Conservation (phyloP, 2,113 vertebrate species). For the Melanerpes aurifrons region DNA sequence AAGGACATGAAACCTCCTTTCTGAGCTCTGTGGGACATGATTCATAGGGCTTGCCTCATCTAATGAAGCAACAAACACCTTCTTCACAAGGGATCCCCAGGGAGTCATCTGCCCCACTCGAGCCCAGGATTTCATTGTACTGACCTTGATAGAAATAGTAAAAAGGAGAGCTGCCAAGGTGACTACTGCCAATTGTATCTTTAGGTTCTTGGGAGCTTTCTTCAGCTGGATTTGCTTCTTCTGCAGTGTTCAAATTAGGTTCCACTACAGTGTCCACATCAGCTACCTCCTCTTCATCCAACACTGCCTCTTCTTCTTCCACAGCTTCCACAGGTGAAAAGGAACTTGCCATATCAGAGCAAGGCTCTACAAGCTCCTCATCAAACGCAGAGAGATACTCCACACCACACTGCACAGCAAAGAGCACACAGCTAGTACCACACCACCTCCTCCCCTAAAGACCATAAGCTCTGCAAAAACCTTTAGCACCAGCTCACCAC, state of each 20-base stretch:
- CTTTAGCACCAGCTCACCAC: neutral
- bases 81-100: neutral
- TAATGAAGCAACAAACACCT: neutral
- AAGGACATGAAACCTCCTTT: neutral
- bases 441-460: neutral
- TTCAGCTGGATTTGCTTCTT: constrained; percentile 62
- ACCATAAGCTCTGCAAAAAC: neutral
- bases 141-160: constrained; percentile 99
- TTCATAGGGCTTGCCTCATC: neutral
- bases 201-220: constrained; percentile 56
- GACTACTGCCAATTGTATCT: constrained; percentile 46
- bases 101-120: neutral
- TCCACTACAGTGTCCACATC: constrained; percentile 60
- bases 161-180: constrained; percentile 82
- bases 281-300: constrained; percentile 65
- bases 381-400: constrained; percentile 92
- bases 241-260: constrained; percentile 24
- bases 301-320: constrained; percentile 64
- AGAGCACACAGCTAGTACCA: constrained; percentile 35
- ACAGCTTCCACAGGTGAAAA: constrained; percentile 11
- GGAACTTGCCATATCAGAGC: constrained; percentile 55
- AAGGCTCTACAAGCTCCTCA: constrained; percentile 81
- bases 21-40: neutral
- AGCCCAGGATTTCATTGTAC: neutral
- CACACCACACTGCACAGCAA: constrained; percentile 77